Percentiles rank a stretch among this genome's conserved stretches.
These are phyloP conservation scores for Sminthurides aquaticus DNA, from an alignment of 2,888 invertebrate genomes.

Conservation along the genomic window DNA sequence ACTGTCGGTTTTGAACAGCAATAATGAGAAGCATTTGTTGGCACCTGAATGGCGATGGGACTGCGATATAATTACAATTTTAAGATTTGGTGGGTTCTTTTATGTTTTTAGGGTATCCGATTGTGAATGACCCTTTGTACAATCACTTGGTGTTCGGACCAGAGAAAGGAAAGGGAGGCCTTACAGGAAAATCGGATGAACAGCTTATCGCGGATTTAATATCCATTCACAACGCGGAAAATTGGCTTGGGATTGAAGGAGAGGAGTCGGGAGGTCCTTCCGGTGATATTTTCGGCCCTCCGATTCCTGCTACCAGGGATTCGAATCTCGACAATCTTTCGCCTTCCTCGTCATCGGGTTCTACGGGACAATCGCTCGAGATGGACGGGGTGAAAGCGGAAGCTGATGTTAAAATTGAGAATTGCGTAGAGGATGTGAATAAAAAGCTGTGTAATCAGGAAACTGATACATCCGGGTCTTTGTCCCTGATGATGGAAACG, in stretches of 20 bases:
- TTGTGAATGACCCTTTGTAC: conserved; percentile 94
- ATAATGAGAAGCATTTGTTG: not conserved
- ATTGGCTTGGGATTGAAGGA: conserved; percentile 85
- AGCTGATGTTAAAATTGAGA: not conserved
- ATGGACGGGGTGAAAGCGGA: conserved; percentile 20
- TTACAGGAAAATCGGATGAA: conserved; percentile 75
- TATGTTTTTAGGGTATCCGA: conserved; percentile 71
- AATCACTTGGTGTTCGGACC: conserved; percentile 95
- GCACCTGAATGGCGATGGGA: too few relatives aligned
- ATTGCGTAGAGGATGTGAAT: not conserved
- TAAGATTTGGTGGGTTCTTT: not conserved
- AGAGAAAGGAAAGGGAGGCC: conserved; percentile 78
- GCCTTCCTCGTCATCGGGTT: conserved; percentile 2
- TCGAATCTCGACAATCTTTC: conserved; percentile 15
- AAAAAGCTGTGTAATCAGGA: not conserved
- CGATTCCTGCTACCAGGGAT: conserved; percentile 15
- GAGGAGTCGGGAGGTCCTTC: conserved; percentile 60
- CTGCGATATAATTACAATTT: not conserved
- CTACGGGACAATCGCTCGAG: conserved; percentile 13
- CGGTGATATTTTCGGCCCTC: conserved; percentile 40
- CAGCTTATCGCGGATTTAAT: conserved; percentile 80
- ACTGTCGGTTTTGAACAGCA: not conserved
- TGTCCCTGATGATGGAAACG: too few relatives aligned
- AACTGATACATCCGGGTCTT: not conserved
- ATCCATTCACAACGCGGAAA: conserved; percentile 86